Evolutionary conservation across 2,888 invertebrate species (phyloP).

Genomic region (Agrochola litura): DNA sequence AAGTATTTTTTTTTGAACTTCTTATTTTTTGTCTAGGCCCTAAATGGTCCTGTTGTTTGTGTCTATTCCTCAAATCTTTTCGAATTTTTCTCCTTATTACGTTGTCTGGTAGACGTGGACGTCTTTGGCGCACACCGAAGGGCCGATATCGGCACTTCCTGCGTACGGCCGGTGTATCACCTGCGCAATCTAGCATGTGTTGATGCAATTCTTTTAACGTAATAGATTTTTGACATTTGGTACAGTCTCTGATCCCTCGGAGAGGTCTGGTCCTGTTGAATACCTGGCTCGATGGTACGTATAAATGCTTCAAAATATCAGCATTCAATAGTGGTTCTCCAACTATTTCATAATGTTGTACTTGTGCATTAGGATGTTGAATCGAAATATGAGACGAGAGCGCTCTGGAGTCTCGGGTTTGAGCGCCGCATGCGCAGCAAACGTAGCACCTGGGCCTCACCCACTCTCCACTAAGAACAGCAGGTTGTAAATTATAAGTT

Average conservation of each 20-base stretch:
- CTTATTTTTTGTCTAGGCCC: constrained; percentile 81
- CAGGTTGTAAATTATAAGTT: constrained; percentile 75
- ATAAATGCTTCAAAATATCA: constrained; percentile 91
- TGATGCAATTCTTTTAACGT: constrained; percentile 94
- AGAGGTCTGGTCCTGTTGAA: constrained; percentile 83
- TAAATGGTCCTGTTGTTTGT: constrained; percentile 80
- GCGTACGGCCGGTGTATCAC: constrained; percentile 94
- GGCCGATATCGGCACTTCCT: constrained; percentile 94
- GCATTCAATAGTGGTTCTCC: constrained; percentile 91
- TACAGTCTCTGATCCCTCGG: constrained; percentile 91
- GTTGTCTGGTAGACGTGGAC: constrained; percentile 91
- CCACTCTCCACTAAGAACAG: constrained; percentile 95
- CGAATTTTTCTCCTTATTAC: constrained; percentile 82
- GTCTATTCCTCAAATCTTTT: constrained; percentile 83
- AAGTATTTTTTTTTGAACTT: too few relatives aligned
- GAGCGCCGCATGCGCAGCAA: constrained; percentile 96
- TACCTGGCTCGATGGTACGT: constrained; percentile 88
- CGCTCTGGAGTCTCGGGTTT: constrained; percentile 93
- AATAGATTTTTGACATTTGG: constrained; percentile 94
- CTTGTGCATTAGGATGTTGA: constrained; percentile 96
- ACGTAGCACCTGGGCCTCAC: constrained; percentile 95
- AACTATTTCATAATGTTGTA: constrained; percentile 96
- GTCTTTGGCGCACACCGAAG: constrained; percentile 93
- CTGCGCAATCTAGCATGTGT: constrained; percentile 97
- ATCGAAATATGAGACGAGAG: constrained; percentile 95